A percentile compares a stretch with the other conserved stretches of the same genome.
phyloP scores from a whole-genome alignment of 2,888 invertebrate species.

The Thumatha senex region DNA sequence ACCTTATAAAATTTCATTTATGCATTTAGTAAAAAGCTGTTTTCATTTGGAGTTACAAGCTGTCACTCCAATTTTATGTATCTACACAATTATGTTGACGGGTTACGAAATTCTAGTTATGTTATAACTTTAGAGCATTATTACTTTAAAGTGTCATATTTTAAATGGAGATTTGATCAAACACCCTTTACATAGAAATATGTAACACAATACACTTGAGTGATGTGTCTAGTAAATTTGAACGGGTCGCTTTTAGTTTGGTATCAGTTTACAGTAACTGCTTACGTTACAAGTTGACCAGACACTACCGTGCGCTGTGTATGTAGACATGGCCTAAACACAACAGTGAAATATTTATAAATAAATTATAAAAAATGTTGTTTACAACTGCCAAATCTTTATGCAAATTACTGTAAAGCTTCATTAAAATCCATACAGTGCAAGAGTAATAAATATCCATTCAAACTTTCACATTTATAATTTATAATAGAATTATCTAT shows the following conservation, averaged over 20 bases:
- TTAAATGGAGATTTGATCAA: slow-evolving; percentile 8
- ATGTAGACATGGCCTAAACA: slow-evolving; percentile 15
- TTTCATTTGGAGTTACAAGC: neutral
- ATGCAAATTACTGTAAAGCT: too few relatives aligned
- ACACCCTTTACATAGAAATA: slow-evolving; percentile 35
- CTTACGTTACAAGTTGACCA: slow-evolving; percentile 43
- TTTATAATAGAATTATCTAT: too few relatives aligned
- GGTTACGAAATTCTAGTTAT: neutral
- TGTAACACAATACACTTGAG: slow-evolving; percentile 50
- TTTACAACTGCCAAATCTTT: too few relatives aligned
- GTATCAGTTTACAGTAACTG: slow-evolving; percentile 52
- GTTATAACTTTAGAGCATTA: too few relatives aligned
- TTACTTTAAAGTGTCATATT: neutral
- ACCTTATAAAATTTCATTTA: too few relatives aligned
- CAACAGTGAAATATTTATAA: slow-evolving; percentile 11
- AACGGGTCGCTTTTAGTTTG: slow-evolving; percentile 70
- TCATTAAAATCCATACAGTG: too few relatives aligned
- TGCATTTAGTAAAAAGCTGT: too few relatives aligned
- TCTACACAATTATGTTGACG: neutral
- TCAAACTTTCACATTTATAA: too few relatives aligned
- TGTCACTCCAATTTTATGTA: neutral
- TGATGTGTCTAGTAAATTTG: slow-evolving; percentile 58
- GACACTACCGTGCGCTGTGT: slow-evolving; percentile 28
- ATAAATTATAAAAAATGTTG: too few relatives aligned
- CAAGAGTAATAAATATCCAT: too few relatives aligned